Evolutionary conservation across 1,140 invertebrate genomes (phyloP).

Genomic region (Musca vetustissima): DNA sequence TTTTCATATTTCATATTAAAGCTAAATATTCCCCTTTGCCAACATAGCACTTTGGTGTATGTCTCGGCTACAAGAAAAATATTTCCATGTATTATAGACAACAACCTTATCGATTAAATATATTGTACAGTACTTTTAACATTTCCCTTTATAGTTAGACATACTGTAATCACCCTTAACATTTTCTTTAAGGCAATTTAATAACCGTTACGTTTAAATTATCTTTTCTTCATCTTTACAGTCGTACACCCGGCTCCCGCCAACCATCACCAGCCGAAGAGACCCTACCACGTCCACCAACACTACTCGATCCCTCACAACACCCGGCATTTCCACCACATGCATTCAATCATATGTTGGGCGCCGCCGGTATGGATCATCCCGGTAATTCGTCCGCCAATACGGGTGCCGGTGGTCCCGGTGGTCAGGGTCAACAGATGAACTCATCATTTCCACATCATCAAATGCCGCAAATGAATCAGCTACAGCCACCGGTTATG

Average conservation of each 20-base stretch:
- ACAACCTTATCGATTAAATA: not conserved
- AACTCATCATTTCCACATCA: slow-evolving; percentile 48
- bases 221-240: slow-evolving; percentile 57
- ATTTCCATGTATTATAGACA: too few relatives aligned
- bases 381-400: slow-evolving; percentile 33
- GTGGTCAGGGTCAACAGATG: slow-evolving; percentile 36
- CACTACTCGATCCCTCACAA: slow-evolving; percentile 43
- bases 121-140: not conserved
- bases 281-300: slow-evolving; percentile 44
- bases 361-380: slow-evolving; percentile 46
- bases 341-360: slow-evolving; percentile 52
- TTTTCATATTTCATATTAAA: too few relatives aligned
- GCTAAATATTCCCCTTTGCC: not conserved
- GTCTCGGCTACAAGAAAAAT: not conserved
- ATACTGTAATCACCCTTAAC: not conserved
- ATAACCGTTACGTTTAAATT: slow-evolving; percentile 16
- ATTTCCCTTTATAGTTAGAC: not conserved
- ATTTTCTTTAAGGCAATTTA: not conserved
- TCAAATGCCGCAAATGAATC: slow-evolving; percentile 53
- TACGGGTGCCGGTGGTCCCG: slow-evolving; percentile 35
- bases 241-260: slow-evolving; percentile 83
- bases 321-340: slow-evolving; percentile 48
- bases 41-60: not conserved
- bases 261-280: slow-evolving; percentile 89
- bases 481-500: slow-evolving; percentile 54